Conservation (phyloP, 2,113 vertebrate genomes). For the human (Homo sapiens) region DNA sequence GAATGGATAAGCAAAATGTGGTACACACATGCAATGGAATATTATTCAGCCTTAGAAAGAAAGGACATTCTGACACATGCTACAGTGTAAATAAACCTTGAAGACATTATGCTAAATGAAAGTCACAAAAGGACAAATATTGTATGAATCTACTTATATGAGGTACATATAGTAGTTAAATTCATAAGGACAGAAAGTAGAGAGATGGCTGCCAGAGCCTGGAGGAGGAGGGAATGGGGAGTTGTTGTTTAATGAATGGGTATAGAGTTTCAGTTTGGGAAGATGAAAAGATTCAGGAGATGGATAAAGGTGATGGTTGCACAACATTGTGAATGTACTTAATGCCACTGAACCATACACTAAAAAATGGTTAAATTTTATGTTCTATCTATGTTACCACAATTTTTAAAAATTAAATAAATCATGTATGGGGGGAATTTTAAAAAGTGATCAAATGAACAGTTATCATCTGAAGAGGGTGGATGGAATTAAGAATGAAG, state of each 20-base stretch:
- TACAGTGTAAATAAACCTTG: background rate
- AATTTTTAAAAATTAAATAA: background rate
- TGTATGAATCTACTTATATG: background rate
- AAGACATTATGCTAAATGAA: background rate
- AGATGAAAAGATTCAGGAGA: background rate
- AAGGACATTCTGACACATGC: background rate
- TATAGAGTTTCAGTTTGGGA: background rate
- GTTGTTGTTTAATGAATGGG: background rate
- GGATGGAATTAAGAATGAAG: background rate
- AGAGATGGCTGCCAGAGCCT: background rate
- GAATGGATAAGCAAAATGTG: background rate
- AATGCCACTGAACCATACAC: background rate
- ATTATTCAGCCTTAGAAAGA: background rate
- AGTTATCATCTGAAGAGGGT: background rate
- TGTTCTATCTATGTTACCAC: background rate
- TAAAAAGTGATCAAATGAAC: background rate
- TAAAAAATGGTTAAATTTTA: background rate
- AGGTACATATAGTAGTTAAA: background rate
- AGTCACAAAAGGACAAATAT: background rate
- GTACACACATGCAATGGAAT: background rate
- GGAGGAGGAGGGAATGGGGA: background rate
- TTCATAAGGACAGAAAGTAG: background rate
- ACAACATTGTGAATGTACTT: background rate
- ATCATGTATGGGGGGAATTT: background rate
- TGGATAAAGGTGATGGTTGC: background rate